Evolutionary conservation across 2,888 invertebrate genomes (phyloP).

Genomic region (Bellardia pandia): DNA sequence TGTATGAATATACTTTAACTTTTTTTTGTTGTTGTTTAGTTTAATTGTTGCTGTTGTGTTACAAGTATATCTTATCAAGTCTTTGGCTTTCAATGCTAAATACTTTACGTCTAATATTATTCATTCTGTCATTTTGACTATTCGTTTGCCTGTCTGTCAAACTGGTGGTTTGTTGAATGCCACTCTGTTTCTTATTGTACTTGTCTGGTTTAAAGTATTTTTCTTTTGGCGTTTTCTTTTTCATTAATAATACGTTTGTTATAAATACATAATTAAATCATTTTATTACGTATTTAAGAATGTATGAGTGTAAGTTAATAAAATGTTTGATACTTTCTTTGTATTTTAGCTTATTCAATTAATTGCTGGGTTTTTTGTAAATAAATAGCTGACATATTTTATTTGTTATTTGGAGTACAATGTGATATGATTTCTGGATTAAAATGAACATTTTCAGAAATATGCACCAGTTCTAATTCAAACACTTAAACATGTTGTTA

Average conservation of each 20-base stretch:
- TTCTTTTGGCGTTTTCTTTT: not conserved
- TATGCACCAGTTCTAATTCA: no score
- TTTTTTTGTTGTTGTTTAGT: slow-evolving; percentile 14
- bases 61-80: slow-evolving; percentile 51
- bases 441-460: no score
- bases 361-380: not conserved
- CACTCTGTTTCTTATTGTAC: slow-evolving; percentile 35
- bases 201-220: slow-evolving; percentile 62
- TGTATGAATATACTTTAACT: not conserved
- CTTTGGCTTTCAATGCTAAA: slow-evolving; percentile 57
- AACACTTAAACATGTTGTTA: no score
- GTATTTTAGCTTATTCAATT: not conserved
- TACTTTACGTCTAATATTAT: slow-evolving; percentile 23
- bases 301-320: not conserved
- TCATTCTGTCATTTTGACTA: slow-evolving; percentile 39
- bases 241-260: slow-evolving; percentile 39
- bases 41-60: slow-evolving; percentile 28
- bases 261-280: slow-evolving; percentile 59
- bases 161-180: slow-evolving; percentile 9
- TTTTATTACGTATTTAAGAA: slow-evolving; percentile 20
- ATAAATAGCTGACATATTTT: no score
- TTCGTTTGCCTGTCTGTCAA: not conserved
- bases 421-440: not conserved
- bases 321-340: slow-evolving; percentile 6
- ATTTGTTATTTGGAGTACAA: no score